Conservation (phyloP, 2,888 invertebrate species). For the Teinopalpus imperialis region DNA sequence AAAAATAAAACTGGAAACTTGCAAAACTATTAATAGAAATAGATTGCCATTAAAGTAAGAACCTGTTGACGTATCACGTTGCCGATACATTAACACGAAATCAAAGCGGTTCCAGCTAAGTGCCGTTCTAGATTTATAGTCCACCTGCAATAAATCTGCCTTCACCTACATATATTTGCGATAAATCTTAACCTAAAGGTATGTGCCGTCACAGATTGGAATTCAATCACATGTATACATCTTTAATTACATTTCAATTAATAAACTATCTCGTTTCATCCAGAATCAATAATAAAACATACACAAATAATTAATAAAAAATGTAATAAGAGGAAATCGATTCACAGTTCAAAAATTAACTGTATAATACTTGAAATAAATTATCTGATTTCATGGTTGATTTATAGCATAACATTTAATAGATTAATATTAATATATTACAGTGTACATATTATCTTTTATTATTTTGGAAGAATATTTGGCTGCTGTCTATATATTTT, state of each 20-base stretch:
- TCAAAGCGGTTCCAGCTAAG: slow-evolving; percentile 12
- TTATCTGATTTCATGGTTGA: too few relatives aligned
- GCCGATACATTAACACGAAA: slow-evolving; percentile 12
- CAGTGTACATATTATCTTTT: too few relatives aligned
- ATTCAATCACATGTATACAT: not conserved
- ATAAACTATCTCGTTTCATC: too few relatives aligned
- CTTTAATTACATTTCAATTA: slow-evolving; percentile 4
- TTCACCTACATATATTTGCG: slow-evolving; percentile 16
- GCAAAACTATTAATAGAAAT: not conserved
- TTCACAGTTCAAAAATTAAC: too few relatives aligned
- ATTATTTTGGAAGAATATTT: too few relatives aligned
- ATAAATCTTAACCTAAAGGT: slow-evolving; percentile 12
- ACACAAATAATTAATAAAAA: too few relatives aligned
- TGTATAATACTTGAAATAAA: too few relatives aligned
- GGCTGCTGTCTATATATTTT: too few relatives aligned
- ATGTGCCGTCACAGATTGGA: slow-evolving; percentile 8
- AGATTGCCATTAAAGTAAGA: slow-evolving; percentile 1
- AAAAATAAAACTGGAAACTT: slow-evolving; percentile 1
- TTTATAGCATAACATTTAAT: too few relatives aligned
- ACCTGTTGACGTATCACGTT: slow-evolving; percentile 11
- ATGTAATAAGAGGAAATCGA: too few relatives aligned
- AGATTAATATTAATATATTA: too few relatives aligned
- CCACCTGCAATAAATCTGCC: slow-evolving; percentile 14
- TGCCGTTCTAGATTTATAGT: slow-evolving; percentile 20
- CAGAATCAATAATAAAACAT: too few relatives aligned